Evolutionary conservation across 2,888 invertebrate species (phyloP).

Genomic region (Leptopilina syphax): DNA sequence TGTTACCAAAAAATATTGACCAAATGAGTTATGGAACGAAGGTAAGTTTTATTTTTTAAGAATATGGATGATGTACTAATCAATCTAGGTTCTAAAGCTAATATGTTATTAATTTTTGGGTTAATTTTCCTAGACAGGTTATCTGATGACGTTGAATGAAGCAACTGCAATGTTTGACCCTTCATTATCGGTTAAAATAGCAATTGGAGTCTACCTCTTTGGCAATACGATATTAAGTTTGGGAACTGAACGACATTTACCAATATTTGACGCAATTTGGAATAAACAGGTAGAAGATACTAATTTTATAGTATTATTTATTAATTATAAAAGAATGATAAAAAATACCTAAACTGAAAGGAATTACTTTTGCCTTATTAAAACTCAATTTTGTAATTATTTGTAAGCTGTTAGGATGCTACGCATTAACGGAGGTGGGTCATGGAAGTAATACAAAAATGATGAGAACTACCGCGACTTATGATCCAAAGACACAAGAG

Average conservation of each 20-base stretch:
- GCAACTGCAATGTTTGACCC: constrained; percentile 85
- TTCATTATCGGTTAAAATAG: constrained; percentile 87
- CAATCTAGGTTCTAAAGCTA: too few species aligned
- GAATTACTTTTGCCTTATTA: too few species aligned
- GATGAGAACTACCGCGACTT: constrained; percentile 91
- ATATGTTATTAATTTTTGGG: background rate
- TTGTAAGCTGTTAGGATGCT: constrained; percentile 82
- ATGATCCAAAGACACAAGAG: constrained; percentile 84
- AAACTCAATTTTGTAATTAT: constrained; percentile 12
- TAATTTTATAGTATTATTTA: background rate
- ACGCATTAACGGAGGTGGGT: constrained; percentile 92
- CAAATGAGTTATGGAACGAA: constrained; percentile 82
- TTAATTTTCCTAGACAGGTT: constrained; percentile 80
- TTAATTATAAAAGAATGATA: too few species aligned
- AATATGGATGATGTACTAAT: too few species aligned
- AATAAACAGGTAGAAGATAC: constrained; percentile 81
- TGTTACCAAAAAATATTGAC: constrained; percentile 81
- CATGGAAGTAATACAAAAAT: constrained; percentile 95
- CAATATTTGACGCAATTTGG: constrained; percentile 84
- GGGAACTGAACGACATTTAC: constrained; percentile 86
- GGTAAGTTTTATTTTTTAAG: constrained; percentile 71
- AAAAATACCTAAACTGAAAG: too few species aligned
- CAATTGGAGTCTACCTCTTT: constrained; percentile 86
- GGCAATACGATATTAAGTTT: constrained; percentile 86
- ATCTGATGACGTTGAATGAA: constrained; percentile 87